Evolutionary conservation across 1,140 invertebrate genomes (phyloP).

Genomic region (Drosophila equinoxialis): DNA sequence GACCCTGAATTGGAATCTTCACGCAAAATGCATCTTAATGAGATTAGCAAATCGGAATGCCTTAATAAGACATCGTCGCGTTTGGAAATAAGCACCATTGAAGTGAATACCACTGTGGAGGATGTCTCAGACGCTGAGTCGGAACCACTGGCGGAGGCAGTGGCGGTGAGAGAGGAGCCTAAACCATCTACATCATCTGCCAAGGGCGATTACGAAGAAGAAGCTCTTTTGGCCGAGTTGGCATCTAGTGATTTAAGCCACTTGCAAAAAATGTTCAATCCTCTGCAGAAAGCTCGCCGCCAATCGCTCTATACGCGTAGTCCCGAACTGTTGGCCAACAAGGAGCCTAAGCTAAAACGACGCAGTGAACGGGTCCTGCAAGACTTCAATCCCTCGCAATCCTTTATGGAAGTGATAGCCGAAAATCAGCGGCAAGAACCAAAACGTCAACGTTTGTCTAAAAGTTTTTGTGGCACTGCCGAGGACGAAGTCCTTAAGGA

Average conservation of each 20-base stretch:
- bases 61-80: conserved; percentile 50
- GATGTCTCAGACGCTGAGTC: background rate
- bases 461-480: conserved; percentile 62
- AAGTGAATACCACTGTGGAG: conserved; percentile 31
- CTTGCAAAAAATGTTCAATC: conserved; percentile 64
- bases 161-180: background rate
- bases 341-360: conserved; percentile 56
- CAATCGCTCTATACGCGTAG: conserved; percentile 51
- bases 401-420: conserved; percentile 64
- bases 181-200: background rate
- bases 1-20: conserved; percentile 39
- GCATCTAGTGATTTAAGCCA: conserved; percentile 57
- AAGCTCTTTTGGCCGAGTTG: conserved; percentile 41
- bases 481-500: conserved; percentile 30
- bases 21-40: conserved; percentile 29
- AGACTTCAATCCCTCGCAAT: conserved; percentile 71
- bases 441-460: conserved; percentile 64
- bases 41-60: conserved; percentile 51
- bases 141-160: background rate
- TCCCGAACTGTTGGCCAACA: conserved; percentile 10
- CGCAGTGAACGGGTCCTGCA: conserved; percentile 51
- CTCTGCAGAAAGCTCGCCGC: conserved; percentile 64
- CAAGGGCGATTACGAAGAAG: conserved; percentile 30
- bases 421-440: conserved; percentile 28
- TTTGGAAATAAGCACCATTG: conserved; percentile 30